A percentile compares a stretch with the other conserved stretches of the same genome.
phyloP scores from a whole-genome alignment of 2,797 vertebrate species.

The Diplodus puntazzo region DNA sequence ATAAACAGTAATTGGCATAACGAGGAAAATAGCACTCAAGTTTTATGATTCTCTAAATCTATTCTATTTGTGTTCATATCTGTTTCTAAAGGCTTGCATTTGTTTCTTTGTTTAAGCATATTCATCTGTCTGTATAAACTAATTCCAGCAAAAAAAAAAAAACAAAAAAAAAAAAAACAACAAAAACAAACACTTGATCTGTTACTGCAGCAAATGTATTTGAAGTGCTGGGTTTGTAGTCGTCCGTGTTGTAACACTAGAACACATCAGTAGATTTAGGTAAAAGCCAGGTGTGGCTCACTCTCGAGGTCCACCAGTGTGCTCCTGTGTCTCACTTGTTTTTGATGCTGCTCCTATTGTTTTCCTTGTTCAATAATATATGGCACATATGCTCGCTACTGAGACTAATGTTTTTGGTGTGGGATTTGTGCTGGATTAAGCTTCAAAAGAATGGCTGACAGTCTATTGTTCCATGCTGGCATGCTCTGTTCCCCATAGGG shows the following conservation, averaged over 20 bases:
- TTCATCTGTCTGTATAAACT: neutral
- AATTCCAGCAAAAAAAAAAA: slow-evolving; percentile 9
- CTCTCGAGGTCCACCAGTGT: slow-evolving; percentile 55
- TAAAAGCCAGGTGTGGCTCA: slow-evolving; percentile 67
- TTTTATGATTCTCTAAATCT: neutral
- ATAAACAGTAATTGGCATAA: neutral
- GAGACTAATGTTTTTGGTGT: slow-evolving; percentile 77
- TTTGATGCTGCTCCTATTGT: slow-evolving; percentile 79
- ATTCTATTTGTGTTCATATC: neutral
- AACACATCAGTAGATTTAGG: slow-evolving; percentile 54
- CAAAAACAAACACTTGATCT: slow-evolving; percentile 29
- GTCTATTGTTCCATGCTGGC: slow-evolving; percentile 76
- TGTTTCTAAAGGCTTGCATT: neutral
- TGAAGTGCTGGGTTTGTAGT: slow-evolving; percentile 44
- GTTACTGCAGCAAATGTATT: slow-evolving; percentile 29
- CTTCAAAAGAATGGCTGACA: slow-evolving; percentile 81
- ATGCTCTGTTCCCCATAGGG: slow-evolving; percentile 62
- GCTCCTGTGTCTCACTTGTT: slow-evolving; percentile 67
- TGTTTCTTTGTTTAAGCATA: neutral
- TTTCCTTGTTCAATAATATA: slow-evolving; percentile 82
- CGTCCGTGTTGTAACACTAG: slow-evolving; percentile 45
- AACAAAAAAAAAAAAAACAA: neutral
- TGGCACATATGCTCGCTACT: slow-evolving; percentile 78
- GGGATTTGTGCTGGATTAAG: slow-evolving; percentile 84
- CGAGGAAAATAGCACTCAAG: neutral